A percentile compares a stretch with the other conserved stretches of the same genome.
Conservation (phyloP, 2,113 vertebrate species). For the Canis aureus region DNA sequence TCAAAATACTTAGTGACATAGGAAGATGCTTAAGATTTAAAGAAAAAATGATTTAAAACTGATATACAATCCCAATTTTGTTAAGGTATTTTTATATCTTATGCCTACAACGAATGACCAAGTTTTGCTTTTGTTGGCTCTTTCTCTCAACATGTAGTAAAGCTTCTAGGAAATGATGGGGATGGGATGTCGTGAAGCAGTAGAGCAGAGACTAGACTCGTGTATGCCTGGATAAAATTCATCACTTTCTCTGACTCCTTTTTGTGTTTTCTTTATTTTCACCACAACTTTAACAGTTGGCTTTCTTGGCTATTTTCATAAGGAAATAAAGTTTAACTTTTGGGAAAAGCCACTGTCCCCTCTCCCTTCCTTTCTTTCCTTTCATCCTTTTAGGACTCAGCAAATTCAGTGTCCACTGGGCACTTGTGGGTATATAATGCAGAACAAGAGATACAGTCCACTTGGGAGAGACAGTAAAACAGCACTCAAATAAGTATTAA, state of each 20-base stretch:
- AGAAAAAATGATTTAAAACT: constrained; percentile 8
- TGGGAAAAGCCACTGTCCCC: background rate
- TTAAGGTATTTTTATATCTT: constrained; percentile 32
- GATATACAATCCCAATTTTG: background rate
- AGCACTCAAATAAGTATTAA: background rate
- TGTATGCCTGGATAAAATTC: background rate
- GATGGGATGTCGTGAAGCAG: background rate
- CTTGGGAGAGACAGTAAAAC: background rate
- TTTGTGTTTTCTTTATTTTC: constrained; percentile 34
- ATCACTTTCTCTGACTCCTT: background rate
- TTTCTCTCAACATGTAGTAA: constrained; percentile 1
- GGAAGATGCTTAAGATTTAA: constrained; percentile 27
- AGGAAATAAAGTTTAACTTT: constrained; percentile 1
- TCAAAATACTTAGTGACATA: constrained; percentile 17
- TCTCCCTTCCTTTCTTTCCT: background rate
- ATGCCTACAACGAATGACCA: background rate
- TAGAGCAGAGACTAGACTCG: background rate
- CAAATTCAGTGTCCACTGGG: background rate
- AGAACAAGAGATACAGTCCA: background rate
- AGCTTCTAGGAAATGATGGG: background rate
- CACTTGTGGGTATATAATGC: background rate
- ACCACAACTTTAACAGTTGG: background rate
- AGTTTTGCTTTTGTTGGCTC: constrained; percentile 25
- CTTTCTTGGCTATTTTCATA: constrained; percentile 4
- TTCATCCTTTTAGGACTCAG: background rate